phyloP scores from a whole-genome alignment of 2,797 vertebrate genomes.

The Phataginus tetradactyla region DNA sequence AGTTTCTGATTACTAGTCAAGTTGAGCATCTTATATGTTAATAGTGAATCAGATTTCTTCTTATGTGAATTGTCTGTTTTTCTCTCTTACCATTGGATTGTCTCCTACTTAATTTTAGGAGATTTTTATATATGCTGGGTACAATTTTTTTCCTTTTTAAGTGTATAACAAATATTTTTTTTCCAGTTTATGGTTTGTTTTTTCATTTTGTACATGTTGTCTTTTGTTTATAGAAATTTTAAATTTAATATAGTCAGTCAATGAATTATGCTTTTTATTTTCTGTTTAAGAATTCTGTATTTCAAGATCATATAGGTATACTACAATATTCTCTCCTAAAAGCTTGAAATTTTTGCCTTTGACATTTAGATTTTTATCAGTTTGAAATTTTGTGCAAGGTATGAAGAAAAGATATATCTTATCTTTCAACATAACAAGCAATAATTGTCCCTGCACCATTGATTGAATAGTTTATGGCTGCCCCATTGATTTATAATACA shows the following conservation, averaged over 20 bases:
- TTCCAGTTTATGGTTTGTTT: not conserved
- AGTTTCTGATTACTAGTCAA: not conserved
- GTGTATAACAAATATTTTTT: not conserved
- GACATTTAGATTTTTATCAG: constrained; percentile 1
- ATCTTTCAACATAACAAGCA: not conserved
- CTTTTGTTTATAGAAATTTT: constrained; percentile 16
- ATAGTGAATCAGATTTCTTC: not conserved
- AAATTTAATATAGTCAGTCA: not conserved
- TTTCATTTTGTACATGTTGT: not conserved
- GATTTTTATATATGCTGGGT: not conserved
- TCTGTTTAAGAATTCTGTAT: not conserved
- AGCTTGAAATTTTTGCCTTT: constrained; percentile 4
- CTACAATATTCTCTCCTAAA: constrained; percentile 3
- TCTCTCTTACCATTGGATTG: not conserved
- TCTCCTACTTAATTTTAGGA: not conserved
- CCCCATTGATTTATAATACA: not conserved
- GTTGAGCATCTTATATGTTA: not conserved
- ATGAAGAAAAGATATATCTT: not conserved
- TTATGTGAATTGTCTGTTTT: not conserved
- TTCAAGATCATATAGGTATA: not conserved
- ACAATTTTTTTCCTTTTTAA: not conserved
- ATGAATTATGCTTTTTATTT: not conserved
- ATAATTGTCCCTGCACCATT: not conserved
- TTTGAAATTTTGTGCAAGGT: not conserved
- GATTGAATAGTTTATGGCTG: not conserved